Evolutionary conservation across 2,113 vertebrate genomes (phyloP).

Genomic region (Hydrochoerus hydrochaeris): DNA sequence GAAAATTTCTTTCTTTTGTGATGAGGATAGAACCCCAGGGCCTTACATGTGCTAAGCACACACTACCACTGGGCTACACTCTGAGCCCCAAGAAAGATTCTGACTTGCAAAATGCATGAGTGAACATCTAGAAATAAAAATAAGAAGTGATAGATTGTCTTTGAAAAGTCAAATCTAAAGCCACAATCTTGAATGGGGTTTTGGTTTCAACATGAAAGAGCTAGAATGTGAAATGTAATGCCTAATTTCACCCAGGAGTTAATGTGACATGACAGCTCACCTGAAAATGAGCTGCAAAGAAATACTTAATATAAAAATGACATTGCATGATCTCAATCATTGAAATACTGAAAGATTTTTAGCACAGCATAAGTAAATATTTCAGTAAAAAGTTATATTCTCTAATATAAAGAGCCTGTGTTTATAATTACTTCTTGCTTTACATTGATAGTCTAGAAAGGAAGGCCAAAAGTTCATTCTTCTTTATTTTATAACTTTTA

Average conservation of each 20-base stretch:
- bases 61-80: no score
- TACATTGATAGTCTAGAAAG: constrained; percentile 1
- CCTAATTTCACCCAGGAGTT: constrained; percentile 59
- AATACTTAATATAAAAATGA: constrained; percentile 57
- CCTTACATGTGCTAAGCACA: neutral
- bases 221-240: constrained; percentile 29
- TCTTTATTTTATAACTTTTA: constrained; percentile 35
- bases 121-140: constrained; percentile 46
- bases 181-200: constrained; percentile 5
- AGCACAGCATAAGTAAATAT: constrained; percentile 48
- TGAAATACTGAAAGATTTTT: constrained; percentile 48
- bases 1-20: neutral
- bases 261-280: constrained; percentile 61
- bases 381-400: neutral
- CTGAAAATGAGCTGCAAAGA: constrained; percentile 66
- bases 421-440: constrained; percentile 37
- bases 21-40: neutral
- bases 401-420: neutral
- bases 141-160: constrained; percentile 29
- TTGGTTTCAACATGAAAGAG: constrained; percentile 52
- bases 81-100: neutral
- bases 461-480: neutral
- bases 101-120: constrained; percentile 4
- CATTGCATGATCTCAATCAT: neutral
- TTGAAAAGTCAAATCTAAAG: constrained; percentile 54